Percentiles rank a stretch among this genome's conserved stretches.
Conservation (phyloP, 2,797 vertebrate species). For the Poeciliopsis paucimaculata region DNA sequence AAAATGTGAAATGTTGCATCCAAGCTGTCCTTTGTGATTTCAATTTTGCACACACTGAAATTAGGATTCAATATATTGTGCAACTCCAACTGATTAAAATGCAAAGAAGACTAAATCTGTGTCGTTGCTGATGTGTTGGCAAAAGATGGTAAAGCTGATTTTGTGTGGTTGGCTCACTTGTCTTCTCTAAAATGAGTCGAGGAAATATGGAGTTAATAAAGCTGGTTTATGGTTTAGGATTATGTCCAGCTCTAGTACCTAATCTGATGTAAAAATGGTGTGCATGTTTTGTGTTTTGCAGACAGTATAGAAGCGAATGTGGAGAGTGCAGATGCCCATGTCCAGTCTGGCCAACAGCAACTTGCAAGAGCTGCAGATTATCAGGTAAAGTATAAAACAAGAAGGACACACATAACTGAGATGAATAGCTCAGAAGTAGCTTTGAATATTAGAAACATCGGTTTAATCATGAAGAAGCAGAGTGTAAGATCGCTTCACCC, state of each 20-base stretch:
- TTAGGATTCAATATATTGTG: neutral
- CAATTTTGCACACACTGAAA: neutral
- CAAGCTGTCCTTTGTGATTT: neutral
- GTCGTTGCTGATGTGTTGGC: neutral
- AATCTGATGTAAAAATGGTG: neutral
- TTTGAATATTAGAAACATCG: neutral
- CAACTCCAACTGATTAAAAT: neutral
- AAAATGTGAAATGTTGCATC: neutral
- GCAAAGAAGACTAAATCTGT: neutral
- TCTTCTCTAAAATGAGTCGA: neutral
- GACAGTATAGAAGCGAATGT: slow-evolving; percentile 96
- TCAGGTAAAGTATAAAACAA: slow-evolving; percentile 85
- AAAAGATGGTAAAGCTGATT: neutral
- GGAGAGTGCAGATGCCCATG: slow-evolving; percentile 87
- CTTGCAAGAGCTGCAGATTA: slow-evolving; percentile 87
- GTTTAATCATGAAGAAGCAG: slow-evolving; percentile 1
- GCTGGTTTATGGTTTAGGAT: neutral
- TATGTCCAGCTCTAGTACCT: neutral
- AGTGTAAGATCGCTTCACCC: slow-evolving; percentile 2
- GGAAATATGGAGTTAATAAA: neutral
- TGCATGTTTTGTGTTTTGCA: slow-evolving; percentile 53
- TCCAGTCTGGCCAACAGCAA: slow-evolving; percentile 91
- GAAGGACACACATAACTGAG: neutral
- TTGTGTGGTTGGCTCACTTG: neutral
- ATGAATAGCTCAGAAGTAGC: neutral